Evolutionary conservation across 2,888 invertebrate species (phyloP), one percentile per base, ranked within the genome.

Genomic region (Nesidiocoris tenuis): DNA sequence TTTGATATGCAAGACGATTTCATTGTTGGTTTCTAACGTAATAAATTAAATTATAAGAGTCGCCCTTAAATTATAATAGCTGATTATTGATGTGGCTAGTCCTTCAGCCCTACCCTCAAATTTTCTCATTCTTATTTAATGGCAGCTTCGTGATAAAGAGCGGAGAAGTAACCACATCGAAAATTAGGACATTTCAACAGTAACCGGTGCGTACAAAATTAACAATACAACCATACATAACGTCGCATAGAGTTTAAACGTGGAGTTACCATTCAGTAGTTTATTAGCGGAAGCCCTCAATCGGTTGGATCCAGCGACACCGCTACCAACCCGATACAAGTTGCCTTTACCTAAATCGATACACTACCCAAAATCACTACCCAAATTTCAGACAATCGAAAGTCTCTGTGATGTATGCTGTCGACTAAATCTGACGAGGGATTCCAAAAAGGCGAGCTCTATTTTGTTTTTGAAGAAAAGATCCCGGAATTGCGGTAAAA

Each of bases 161-260:
- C 77, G 79, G 79, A 79, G 79, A 79, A 79, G 78, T 79, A 78
- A 77, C 79, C 79, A 79, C 79, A 79, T 79, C 76, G 66, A 24
- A 61, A 17, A 21, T 54, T 23, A 61, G 39, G 18, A 39, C 12
- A 16, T 9, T 23, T 74, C 21, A 19, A 39, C 39, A 39, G 12
- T 39, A 39, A 39, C 39, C 39, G 39, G 39, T 39, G 39, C 39
- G 12, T 39, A n/a, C n/a, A 39, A 39, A 39, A 39, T 39, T 39
- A 39, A 39, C 39, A 39, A 39, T 39, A 39, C 39, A 39, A 39
- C 39, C n/a, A n/a, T n/a, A 39, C 39, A 39, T 12, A 39, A 39
- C 39, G 39, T 39, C 39, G 12, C 12, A 39, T 39, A 39, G 12
- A 39, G 39, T 39, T 39, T 39, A 39, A 39, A 39, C 39, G 39